Percentiles rank a stretch among this genome's conserved stretches.
phyloP scores from a whole-genome alignment of 2,113 vertebrate genomes.

The Apistogramma diplotaenia region DNA sequence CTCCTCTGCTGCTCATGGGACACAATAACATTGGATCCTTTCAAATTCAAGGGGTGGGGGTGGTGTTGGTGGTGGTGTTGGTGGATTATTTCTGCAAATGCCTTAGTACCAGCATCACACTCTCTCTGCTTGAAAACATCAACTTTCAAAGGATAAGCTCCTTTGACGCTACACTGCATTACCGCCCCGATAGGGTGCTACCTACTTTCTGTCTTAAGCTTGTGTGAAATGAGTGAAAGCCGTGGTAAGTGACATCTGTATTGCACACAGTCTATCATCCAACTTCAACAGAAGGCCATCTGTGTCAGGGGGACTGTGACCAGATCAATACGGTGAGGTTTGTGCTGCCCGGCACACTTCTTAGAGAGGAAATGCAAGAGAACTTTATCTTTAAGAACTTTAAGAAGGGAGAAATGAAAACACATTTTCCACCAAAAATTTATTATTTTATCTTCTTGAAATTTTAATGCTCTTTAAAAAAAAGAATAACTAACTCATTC shows the following conservation, averaged over 20 bases:
- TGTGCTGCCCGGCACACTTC: neutral
- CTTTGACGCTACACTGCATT: slow-evolving; percentile 57
- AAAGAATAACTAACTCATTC: neutral
- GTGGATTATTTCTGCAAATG: slow-evolving; percentile 59
- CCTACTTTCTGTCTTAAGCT: slow-evolving; percentile 68
- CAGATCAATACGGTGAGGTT: slow-evolving; percentile 49
- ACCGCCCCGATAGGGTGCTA: slow-evolving; percentile 22
- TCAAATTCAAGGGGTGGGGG: slow-evolving; percentile 15
- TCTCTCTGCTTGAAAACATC: slow-evolving; percentile 61
- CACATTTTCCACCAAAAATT: neutral
- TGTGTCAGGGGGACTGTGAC: slow-evolving; percentile 32
- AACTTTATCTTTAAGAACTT: neutral
- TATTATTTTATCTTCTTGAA: neutral
- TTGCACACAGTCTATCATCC: slow-evolving; percentile 1
- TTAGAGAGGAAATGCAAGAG: neutral
- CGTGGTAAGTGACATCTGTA: slow-evolving; percentile 59
- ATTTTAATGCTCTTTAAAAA: too few species aligned
- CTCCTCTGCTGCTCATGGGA: neutral
- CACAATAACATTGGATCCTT: slow-evolving; percentile 37
- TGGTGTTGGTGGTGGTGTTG: neutral
- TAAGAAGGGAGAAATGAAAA: neutral
- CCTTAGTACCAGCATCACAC: slow-evolving; percentile 47
- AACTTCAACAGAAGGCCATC: slow-evolving; percentile 33
- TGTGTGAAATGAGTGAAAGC: slow-evolving; percentile 65
- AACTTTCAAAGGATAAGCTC: slow-evolving; percentile 70